phyloP scores from a whole-genome alignment of 1,140 invertebrate genomes.

The Dufourea novaeangliae region DNA sequence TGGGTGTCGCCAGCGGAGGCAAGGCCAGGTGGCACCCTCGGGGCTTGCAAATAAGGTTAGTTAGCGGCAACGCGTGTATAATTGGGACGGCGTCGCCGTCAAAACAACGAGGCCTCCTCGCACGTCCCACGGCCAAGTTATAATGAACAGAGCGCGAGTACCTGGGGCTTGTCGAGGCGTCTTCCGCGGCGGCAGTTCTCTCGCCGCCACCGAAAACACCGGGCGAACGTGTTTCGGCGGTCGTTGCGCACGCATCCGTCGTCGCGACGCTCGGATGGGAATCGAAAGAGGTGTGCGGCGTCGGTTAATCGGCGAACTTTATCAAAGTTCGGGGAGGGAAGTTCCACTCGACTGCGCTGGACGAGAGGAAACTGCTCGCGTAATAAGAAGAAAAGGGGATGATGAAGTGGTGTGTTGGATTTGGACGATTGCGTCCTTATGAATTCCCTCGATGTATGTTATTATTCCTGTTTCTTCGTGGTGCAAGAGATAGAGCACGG shows the following conservation, averaged over 20 bases:
- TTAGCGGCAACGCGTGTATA: constrained; percentile 77
- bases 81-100: constrained; percentile 74
- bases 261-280: constrained; percentile 9
- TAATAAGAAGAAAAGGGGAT: neutral
- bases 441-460: too few relatives aligned
- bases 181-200: constrained; percentile 19
- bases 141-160: constrained; percentile 69
- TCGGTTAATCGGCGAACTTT: constrained; percentile 73
- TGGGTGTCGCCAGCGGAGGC: neutral
- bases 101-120: constrained; percentile 69
- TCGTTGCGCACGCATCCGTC: constrained; percentile 46
- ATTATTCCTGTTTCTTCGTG: too few relatives aligned
- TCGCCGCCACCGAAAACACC: too few relatives aligned
- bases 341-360: constrained; percentile 35
- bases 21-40: constrained; percentile 64
- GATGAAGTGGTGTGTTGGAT: neutral
- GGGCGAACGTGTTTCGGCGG: neutral
- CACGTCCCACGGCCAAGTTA: constrained; percentile 72
- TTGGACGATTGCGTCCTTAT: too few relatives aligned
- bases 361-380: neutral
- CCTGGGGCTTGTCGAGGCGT: constrained; percentile 17
- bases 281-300: constrained; percentile 31
- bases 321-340: constrained; percentile 65
- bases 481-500: too few relatives aligned
- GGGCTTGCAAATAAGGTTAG: constrained; percentile 76